Evolutionary conservation across 2,113 vertebrate species (phyloP), one percentile per base, ranked within the genome.

Genomic region (Heterochromis multidens): DNA sequence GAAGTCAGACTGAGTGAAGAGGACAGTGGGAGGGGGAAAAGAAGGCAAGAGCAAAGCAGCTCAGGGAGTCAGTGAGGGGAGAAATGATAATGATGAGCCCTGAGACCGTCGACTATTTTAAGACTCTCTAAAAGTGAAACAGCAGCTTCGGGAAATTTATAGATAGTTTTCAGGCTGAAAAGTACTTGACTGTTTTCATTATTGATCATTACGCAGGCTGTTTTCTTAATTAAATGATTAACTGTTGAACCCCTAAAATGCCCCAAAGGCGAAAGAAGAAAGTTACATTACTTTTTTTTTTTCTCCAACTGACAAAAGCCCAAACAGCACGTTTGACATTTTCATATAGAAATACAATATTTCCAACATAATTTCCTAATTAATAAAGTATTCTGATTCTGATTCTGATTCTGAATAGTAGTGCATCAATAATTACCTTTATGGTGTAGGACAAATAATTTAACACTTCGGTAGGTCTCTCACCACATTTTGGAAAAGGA

Each of bases 61-160:
- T 81, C 37, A 33, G 56, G 58, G 62, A 89, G 70, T 81, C 88
- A 83, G 78, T 76, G 82, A 87, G 70, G 59, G 60, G 76, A 86
- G 89, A 89, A 72, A 86, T 88, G 84, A 91, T 90, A 87, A 90
- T 89, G 88, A 93, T 86, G 92, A 91, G 93, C 87, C 70, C 62
- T 85, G 92, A 89, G 92, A 93, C 87, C 43, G 77, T 19, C 0
- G 59, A 86, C 91, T 93, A 91, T 92, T 92, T 91, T 92, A 90
- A 86, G 84, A 88, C 78, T 84, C 77, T 63, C 85, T 87, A 77
- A 92, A 93, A 92, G 84, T 87, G 80, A 91, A 87, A 43, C 17
- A 46, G 77, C 83, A 79, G 74, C 81, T 83, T 81, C 14, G 35
- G 57, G 59, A 52, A 23, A 25, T 59, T 43, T 80, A 79, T 7